These are phyloP conservation scores for Trematomus loennbergii DNA, from an alignment of 2,113 vertebrate genomes.

Conservation along the genomic window DNA sequence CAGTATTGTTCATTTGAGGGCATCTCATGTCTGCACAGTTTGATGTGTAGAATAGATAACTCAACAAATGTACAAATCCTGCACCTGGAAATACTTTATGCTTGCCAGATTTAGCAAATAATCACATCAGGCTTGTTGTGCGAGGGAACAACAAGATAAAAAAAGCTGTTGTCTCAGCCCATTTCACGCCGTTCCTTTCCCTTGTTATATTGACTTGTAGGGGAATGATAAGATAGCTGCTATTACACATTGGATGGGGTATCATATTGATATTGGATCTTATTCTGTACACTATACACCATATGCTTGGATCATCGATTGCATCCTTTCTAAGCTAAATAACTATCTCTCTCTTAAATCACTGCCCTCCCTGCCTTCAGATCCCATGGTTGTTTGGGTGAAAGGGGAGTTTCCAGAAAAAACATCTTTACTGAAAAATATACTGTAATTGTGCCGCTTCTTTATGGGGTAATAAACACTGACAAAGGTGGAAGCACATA, in stretches of 20 bases:
- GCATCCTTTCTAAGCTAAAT: constrained; percentile 41
- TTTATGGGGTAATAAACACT: constrained; percentile 42
- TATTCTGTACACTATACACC: constrained; percentile 30
- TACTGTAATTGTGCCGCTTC: constrained; percentile 25
- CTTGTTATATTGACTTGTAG: constrained; percentile 22
- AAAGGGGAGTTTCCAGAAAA: constrained; percentile 5
- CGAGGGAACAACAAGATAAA: constrained; percentile 8
- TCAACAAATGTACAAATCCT: not conserved
- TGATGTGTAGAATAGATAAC: not conserved
- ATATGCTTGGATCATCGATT: constrained; percentile 48
- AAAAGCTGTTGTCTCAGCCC: constrained; percentile 35
- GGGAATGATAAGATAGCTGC: constrained; percentile 33
- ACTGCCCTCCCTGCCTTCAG: not conserved
- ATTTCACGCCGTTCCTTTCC: constrained; percentile 25
- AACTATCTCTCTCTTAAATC: constrained; percentile 31
- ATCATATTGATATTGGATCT: constrained; percentile 55
- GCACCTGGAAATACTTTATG: not conserved
- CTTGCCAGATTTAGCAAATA: not conserved
- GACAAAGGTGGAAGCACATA: constrained; percentile 18
- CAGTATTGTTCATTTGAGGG: not conserved
- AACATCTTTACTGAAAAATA: constrained; percentile 10
- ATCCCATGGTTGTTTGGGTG: constrained; percentile 10
- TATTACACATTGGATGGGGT: constrained; percentile 43
- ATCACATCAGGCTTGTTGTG: not conserved
- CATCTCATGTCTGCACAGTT: not conserved